A percentile compares a stretch with the other conserved stretches of the same genome.
These are phyloP conservation scores for Zosterops lateralis DNA, from an alignment of 2,113 vertebrate genomes.

Conservation along the genomic window DNA sequence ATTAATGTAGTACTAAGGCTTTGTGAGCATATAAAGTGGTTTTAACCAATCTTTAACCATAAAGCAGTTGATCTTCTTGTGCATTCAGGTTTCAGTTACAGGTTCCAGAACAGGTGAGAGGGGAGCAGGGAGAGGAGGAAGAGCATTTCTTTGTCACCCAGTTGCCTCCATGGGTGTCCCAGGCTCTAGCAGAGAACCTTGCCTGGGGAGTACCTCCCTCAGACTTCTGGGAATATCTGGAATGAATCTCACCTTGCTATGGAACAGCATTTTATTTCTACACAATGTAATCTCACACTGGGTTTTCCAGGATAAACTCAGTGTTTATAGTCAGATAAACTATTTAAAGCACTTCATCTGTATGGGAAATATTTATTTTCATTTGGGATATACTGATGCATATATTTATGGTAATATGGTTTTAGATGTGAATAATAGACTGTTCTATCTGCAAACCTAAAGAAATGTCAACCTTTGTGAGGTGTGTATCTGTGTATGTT, in stretches of 20 bases:
- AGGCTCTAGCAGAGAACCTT: not conserved
- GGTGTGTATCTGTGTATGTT: not conserved
- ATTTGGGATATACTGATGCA: not conserved
- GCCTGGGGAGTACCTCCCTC: not conserved
- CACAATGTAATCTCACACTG: not conserved
- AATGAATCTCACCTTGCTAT: not conserved
- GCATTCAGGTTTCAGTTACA: not conserved
- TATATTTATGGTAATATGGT: not conserved
- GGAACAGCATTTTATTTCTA: not conserved
- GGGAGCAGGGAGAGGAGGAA: not conserved
- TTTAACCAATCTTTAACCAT: not conserved
- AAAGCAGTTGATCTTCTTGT: not conserved
- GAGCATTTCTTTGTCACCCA: not conserved
- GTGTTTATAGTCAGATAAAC: not conserved
- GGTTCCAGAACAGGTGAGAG: not conserved
- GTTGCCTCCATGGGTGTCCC: rapidly evolving
- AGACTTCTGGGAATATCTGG: not conserved
- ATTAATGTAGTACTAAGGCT: not conserved
- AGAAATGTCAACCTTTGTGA: not conserved
- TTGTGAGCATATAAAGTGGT: not conserved
- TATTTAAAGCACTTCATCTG: not conserved
- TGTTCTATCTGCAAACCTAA: not conserved
- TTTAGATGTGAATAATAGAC: not conserved
- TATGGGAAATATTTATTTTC: not conserved
- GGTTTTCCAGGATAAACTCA: not conserved